Base-by-base conservation (phyloP, 2,797 vertebrate genomes). In the Rachycentron canadum region DNA sequence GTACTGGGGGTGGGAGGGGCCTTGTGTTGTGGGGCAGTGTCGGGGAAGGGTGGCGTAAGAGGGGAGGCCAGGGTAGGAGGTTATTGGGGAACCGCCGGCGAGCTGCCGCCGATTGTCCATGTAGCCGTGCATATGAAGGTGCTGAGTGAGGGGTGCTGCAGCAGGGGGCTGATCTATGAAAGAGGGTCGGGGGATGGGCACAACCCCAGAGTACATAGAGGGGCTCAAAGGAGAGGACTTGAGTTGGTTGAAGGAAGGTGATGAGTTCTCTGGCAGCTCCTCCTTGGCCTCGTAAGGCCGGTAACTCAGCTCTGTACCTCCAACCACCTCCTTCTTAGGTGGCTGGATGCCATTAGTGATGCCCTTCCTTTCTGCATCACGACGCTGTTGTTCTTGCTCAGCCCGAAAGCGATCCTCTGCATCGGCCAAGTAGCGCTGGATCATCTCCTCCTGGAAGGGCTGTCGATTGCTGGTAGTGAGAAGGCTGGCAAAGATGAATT, bases 381-480 rank as follows among this genome's bases (percentile, higher is more conserved):
- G 91, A 14, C 96, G 96, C 85, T 97, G 95, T 67, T 97, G 94
- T 65, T 97, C 97, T 88, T 97, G 97, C 93, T 99, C 97, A 0
- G 91, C 93, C 45, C 93, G 65, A 66, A 97, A 99, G 11, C 98
- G 95, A 1, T 98, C 97, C 91, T 99, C 95, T 0, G 98, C 98
- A 0, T 99, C 97, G 0, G 92, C 67, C 0, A 99, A 95, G 93
- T 99, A 99, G 58, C 96, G 92, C 82, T 97, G 97, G 93, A 99
- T 99, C 98, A 99, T 98, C 93, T 99, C 97, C 90, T 99, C 97
- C 91, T 99, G 98, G 89, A 97, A 99, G 10, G 97, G 98, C 91
- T 99, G 98, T 3, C 97, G 93, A 90, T 93, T 95, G 90, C 97
- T 97, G 89, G 97, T 98, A 17, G 97, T 97, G 83, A 99, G 95